Evolutionary conservation across 2,797 vertebrate genomes (phyloP).

Genomic region (Paguma larvata): DNA sequence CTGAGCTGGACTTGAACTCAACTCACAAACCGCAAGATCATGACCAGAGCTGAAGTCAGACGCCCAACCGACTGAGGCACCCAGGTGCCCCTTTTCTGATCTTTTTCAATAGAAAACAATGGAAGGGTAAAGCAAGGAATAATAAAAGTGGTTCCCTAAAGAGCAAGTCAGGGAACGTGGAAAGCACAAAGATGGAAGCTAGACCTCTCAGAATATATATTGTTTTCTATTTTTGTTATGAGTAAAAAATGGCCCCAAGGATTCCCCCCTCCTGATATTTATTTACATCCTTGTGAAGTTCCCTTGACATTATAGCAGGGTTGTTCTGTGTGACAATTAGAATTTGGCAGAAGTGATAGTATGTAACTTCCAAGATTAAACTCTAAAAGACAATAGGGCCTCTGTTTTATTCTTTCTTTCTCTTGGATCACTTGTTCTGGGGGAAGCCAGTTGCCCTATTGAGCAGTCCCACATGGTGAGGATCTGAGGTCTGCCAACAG

Average conservation of each 20-base stretch:
- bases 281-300: background rate
- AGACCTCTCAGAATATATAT: background rate
- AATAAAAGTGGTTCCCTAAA: constrained; percentile 31
- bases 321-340: background rate
- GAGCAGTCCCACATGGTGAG: background rate
- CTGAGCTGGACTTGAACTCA: no score
- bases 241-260: constrained; percentile 30
- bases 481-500: background rate
- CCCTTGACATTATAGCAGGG: background rate
- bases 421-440: background rate
- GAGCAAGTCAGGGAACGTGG: background rate
- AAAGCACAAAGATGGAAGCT: constrained; percentile 12
- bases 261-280: background rate
- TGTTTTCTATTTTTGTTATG: background rate
- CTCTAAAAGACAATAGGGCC: constrained; percentile 1
- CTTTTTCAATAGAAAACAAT: constrained; percentile 49
- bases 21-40: no score
- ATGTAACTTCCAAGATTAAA: background rate
- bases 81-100: background rate
- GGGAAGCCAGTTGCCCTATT: background rate
- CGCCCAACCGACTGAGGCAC: no score
- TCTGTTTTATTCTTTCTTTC: background rate
- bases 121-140: constrained; percentile 39
- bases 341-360: constrained; percentile 7
- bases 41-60: no score